Evolutionary conservation across 1,140 invertebrate genomes (phyloP), one percentile per base, ranked within the genome.

Genomic region (Himalopsyche phryganea): DNA sequence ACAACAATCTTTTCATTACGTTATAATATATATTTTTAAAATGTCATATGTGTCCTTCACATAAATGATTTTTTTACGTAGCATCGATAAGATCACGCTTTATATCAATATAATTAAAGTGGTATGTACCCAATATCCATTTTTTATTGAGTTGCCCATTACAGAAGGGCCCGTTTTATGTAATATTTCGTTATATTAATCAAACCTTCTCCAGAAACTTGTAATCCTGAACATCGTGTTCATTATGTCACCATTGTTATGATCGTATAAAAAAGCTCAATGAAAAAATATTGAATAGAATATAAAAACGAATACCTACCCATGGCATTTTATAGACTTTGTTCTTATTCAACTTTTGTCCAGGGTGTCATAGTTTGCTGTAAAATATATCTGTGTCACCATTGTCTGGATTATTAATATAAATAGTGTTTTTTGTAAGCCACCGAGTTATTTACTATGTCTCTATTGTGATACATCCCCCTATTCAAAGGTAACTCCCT

Each of bases 351-450:
- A 45, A 55, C 46, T 46, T 50, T 55, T 55, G 51, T 55, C 44
- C 53, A 47, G 58, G 52, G 58, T 55, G 58, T 55, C 58, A 50
- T 48, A 47, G 53, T 49, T 59, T 40, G 46, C 42, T 53, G 50
- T 55, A 60, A 60, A 60, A 60, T 60, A 60, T 60, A 60, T 60
- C 46, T 50, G 11, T 55, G 47, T 49, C 28, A 46, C 58, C 46
- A 44, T 60, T 48, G 53, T 60, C 52, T 40, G 18, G 35, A 40
- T 45, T 50, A 60, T 50, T 54, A 55, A 40, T 45, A 52, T 60
- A 60, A 60, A 60, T 60, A 60, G 51, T 51, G 28, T 51, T 53
- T 50, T 58, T 59, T 59, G 45, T 59, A 47, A 59, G 44, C 47
- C 52, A 54, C 52, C 46, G 47, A 55, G 58, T 55, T 60, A 60